A percentile compares a stretch with the other conserved stretches of the same genome.
Evolutionary conservation across 2,113 vertebrate species (phyloP).

Genomic region (Leptobrachium leishanense): DNA sequence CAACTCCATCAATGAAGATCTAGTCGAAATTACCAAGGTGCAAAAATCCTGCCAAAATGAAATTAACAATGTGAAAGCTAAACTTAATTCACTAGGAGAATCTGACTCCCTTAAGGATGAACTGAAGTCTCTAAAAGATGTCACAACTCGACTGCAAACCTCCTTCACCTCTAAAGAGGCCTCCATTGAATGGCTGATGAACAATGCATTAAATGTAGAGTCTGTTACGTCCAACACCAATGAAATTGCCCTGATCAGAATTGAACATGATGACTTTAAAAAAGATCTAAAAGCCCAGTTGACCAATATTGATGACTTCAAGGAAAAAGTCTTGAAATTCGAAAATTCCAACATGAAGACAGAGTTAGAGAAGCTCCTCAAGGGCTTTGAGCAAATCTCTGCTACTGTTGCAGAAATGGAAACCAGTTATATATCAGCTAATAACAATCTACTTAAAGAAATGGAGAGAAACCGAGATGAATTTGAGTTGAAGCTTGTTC

Average conservation of each 20-base stretch:
- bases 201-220: conserved; percentile 77
- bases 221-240: conserved; percentile 84
- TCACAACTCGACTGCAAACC: conserved; percentile 70
- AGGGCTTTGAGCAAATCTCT: conserved; percentile 62
- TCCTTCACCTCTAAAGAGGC: conserved; percentile 66
- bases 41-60: conserved; percentile 84
- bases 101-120: conserved; percentile 67
- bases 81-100: conserved; percentile 70
- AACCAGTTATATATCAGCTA: conserved; percentile 50
- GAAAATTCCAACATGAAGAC: conserved; percentile 68
- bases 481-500: conserved; percentile 69
- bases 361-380: conserved; percentile 65
- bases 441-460: conserved; percentile 53
- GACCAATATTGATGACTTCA: conserved; percentile 72
- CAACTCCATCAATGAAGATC: conserved; percentile 84
- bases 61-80: conserved; percentile 77
- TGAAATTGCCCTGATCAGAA: conserved; percentile 81
- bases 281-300: conserved; percentile 66
- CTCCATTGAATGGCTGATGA: conserved; percentile 69
- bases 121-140: conserved; percentile 69
- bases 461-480: conserved; percentile 63
- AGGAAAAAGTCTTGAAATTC: conserved; percentile 65
- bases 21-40: conserved; percentile 80
- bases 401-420: conserved; percentile 56
- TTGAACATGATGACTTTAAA: conserved; percentile 80